Evolutionary conservation across 1,140 invertebrate species (phyloP).

Genomic region (Stenopsyche tienmushanensis): DNA sequence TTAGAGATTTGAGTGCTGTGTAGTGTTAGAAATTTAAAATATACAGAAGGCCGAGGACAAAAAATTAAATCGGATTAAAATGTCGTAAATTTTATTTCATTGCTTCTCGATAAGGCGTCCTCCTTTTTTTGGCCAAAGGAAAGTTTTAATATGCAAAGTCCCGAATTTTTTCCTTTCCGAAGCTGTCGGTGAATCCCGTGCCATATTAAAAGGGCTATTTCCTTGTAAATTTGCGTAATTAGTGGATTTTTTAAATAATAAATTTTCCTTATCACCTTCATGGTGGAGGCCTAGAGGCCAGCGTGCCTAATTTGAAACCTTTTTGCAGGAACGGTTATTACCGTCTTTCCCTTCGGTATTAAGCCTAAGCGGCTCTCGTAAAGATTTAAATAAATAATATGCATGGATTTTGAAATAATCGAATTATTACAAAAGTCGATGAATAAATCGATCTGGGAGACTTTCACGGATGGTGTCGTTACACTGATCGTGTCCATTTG

Average conservation of each 20-base stretch:
- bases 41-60: too few relatives aligned
- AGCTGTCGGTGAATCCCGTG: not conserved
- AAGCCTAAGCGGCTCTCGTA: constrained; percentile 12
- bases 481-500: too few relatives aligned
- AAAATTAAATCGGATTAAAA: constrained; percentile 24
- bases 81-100: constrained; percentile 22
- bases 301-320: constrained; percentile 19
- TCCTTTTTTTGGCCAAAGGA: too few relatives aligned
- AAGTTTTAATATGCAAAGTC: constrained; percentile 26
- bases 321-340: constrained; percentile 25
- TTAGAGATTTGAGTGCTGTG: too few relatives aligned
- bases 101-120: constrained; percentile 18
- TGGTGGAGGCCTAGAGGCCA: constrained; percentile 14
- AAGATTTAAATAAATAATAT: constrained; percentile 3
- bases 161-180: not conserved
- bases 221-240: constrained; percentile 22
- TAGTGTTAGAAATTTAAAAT: too few relatives aligned
- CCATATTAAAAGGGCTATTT: constrained; percentile 23
- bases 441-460: too few relatives aligned
- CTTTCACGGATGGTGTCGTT: too few relatives aligned
- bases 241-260: constrained; percentile 28
- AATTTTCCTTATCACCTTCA: constrained; percentile 30
- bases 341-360: constrained; percentile 19
- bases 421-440: too few relatives aligned
- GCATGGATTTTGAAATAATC: too few relatives aligned